Evolutionary conservation across 2,113 vertebrate species (phyloP), one percentile per base, ranked within the genome.

Genomic region (Plestiodon gilberti): DNA sequence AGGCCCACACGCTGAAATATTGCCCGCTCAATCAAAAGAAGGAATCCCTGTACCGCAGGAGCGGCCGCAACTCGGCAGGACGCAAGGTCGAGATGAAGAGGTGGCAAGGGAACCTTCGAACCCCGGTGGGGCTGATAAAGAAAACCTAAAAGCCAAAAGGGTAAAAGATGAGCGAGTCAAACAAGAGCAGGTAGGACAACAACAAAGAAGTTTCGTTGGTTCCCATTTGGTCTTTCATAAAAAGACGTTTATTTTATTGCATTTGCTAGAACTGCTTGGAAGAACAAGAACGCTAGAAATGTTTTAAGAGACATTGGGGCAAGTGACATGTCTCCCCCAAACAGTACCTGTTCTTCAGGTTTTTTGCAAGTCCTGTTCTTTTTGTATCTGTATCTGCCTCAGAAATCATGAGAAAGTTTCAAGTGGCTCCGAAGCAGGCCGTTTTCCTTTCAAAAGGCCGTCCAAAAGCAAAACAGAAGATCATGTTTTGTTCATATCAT

Each of bases 1-100:
- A 75, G 13, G 97, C 98, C 0, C 98, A 98, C 94, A 98, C 98
- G 0, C 96, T 96, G 90, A 96, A 95, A 33, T 98, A 98, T 89
- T 98, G 98, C 35, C 97, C 97, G 0, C 83, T 92, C 25, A 96
- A 94, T 1, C 79, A 89, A 0, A 87, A 64, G 57, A 94, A 94
- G 74, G 89, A 92, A 30, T 94, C 92, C 0, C 85, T 95, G 4
- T 94, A 94, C 79, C 92, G 90, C 48, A 95, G 89, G 33, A 80
- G 85, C 0, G 94, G 94, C 1, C 92, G 95, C 13, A 96, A 96
- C 74, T 94, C 94, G 0, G 93, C 92, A 0, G 96, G 96, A 6
- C 92, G 78, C 14, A 65, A 55, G n/a, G 22, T 74, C 15, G 78
- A 81, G 67, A 74, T 74, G 28, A 85, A 57, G 62, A 1, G 64